Conservation (phyloP, 2,888 invertebrate species). For the Orthosia incerta region DNA sequence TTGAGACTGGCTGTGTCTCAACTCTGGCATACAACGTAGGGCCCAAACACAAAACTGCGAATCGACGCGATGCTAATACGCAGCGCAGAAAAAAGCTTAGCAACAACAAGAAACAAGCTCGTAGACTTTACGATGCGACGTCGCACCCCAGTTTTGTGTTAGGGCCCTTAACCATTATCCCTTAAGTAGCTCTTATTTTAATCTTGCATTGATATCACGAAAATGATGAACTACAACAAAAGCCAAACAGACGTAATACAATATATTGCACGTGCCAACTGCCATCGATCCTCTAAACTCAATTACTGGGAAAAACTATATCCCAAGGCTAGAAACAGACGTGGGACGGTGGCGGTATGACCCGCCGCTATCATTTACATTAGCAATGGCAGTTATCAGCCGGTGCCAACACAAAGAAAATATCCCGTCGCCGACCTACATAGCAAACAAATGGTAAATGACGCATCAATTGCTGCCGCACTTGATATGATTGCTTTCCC, state of each 20-base stretch:
- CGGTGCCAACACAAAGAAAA: conserved; percentile 31
- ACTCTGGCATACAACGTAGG: too few relatives aligned
- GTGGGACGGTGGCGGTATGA: neutral
- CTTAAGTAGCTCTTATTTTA: neutral
- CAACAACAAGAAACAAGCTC: too few relatives aligned
- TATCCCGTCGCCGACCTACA: conserved; percentile 20
- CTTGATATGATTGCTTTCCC: conserved; percentile 72
- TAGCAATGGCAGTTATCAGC: conserved; percentile 1
- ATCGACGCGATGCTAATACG: too few relatives aligned
- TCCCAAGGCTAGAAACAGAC: conserved; percentile 15
- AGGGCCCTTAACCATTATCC: too few relatives aligned
- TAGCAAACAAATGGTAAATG: conserved; percentile 49
- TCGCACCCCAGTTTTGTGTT: too few relatives aligned
- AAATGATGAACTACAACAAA: neutral
- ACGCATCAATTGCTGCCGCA: conserved; percentile 57
- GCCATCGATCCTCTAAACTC: conserved; percentile 8
- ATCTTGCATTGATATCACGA: neutral
- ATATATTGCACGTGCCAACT: conserved; percentile 17
- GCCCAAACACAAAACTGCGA: too few relatives aligned
- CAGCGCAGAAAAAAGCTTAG: too few relatives aligned
- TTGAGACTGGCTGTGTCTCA: too few relatives aligned
- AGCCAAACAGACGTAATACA: neutral
- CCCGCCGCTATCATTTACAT: conserved; percentile 37
- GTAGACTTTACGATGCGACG: too few relatives aligned
- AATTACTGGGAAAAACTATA: conserved; percentile 36